phyloP scores from a whole-genome alignment of 2,888 invertebrate species.

The Sarcophaga subvicina region DNA sequence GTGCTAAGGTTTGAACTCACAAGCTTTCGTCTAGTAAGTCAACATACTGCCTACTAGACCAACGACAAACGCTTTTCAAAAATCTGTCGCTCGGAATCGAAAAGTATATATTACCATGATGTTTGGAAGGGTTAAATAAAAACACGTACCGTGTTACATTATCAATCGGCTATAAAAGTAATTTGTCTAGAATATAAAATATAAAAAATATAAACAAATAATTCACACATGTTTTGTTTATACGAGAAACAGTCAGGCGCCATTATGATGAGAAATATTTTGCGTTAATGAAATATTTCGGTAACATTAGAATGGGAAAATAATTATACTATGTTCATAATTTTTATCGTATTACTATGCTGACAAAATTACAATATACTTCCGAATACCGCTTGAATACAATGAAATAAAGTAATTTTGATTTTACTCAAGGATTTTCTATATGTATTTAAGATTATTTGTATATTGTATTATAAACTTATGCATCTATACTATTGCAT shows the following conservation, averaged over 20 bases:
- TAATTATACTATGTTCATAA: background rate
- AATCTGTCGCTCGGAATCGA: too few relatives aligned
- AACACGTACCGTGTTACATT: too few relatives aligned
- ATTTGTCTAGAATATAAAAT: slow-evolving; percentile 38
- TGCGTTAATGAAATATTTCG: slow-evolving; percentile 29
- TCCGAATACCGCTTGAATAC: background rate
- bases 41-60: too few relatives aligned
- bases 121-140: slow-evolving; percentile 38
- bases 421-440: too few relatives aligned
- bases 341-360: slow-evolving; percentile 1
- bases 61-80: too few relatives aligned
- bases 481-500: too few relatives aligned
- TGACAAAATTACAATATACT: slow-evolving; percentile 11
- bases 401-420: too few relatives aligned
- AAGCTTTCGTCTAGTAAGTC: too few relatives aligned
- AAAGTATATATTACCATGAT: too few relatives aligned
- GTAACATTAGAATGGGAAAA: slow-evolving; percentile 15
- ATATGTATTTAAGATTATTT: too few relatives aligned
- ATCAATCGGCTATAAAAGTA: background rate
- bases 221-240: background rate
- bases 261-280: slow-evolving; percentile 14
- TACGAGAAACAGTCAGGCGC: slow-evolving; percentile 50
- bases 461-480: too few relatives aligned
- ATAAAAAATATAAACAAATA: slow-evolving; percentile 10
- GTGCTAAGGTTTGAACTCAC: too few relatives aligned